Evolutionary conservation across 2,113 vertebrate genomes (phyloP).

Genomic region (Panurus biarmicus): DNA sequence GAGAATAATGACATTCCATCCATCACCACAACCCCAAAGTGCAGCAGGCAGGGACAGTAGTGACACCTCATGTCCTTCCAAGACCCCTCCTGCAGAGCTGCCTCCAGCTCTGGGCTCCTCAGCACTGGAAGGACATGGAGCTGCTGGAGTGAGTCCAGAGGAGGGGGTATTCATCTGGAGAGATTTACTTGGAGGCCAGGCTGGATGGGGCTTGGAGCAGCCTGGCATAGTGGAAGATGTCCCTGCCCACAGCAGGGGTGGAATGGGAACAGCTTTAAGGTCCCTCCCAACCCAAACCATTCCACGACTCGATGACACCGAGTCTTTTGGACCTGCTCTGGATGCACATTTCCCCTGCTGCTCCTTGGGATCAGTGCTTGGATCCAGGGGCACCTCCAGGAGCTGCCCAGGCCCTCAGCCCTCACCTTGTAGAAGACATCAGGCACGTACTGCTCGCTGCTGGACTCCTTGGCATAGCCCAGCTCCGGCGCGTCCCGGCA

Average conservation of each 20-base stretch:
- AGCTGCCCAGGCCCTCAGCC: background rate
- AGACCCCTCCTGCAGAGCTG: background rate
- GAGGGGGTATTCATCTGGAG: background rate
- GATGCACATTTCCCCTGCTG: background rate
- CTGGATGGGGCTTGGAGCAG: rapidly evolving
- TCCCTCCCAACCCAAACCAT: background rate
- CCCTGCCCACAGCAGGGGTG: background rate
- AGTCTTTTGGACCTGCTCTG: rapidly evolving
- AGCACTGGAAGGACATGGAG: background rate
- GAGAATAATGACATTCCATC: background rate
- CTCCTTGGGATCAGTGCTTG: background rate
- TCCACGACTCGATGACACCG: rapidly evolving
- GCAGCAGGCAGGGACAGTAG: background rate
- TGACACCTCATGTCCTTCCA: background rate
- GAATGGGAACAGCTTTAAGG: rapidly evolving
- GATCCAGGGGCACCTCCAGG: rapidly evolving
- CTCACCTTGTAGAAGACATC: slow-evolving; percentile 97
- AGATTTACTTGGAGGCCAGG: background rate
- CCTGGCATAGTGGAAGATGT: background rate
- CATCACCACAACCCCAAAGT: background rate
- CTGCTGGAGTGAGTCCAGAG: background rate
- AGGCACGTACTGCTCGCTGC: slow-evolving; percentile 95
- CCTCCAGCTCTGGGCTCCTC: background rate
- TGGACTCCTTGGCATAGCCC: slow-evolving; percentile 95
- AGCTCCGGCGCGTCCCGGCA: slow-evolving; percentile 91